phyloP scores from a whole-genome alignment of 2,888 invertebrate species.

The Agrotis clavis region DNA sequence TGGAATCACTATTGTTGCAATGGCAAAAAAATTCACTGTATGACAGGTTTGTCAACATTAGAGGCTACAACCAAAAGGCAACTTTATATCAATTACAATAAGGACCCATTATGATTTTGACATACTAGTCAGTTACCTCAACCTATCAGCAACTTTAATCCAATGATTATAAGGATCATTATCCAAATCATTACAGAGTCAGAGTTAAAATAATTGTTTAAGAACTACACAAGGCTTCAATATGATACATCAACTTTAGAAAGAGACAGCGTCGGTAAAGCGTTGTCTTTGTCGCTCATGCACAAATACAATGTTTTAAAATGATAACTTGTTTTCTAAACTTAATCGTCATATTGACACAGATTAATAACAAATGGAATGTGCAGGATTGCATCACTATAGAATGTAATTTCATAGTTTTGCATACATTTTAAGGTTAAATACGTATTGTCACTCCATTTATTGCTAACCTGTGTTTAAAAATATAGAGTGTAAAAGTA shows the following conservation, averaged over 20 bases:
- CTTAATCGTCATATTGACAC: background rate
- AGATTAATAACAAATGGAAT: background rate
- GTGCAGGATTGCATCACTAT: too few relatives aligned
- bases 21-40: too few relatives aligned
- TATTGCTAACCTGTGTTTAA: background rate
- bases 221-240: background rate
- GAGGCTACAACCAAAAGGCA: too few relatives aligned
- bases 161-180: background rate
- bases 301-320: background rate
- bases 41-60: too few relatives aligned
- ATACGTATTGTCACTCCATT: background rate
- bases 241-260: conserved; percentile 2
- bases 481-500: conserved; percentile 1
- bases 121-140: background rate
- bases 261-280: background rate
- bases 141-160: background rate
- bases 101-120: background rate
- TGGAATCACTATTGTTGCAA: too few relatives aligned
- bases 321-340: background rate
- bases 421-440: too few relatives aligned
- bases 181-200: background rate
- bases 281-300: too few relatives aligned
- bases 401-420: too few relatives aligned
- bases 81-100: too few relatives aligned
- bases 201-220: background rate